Evolutionary conservation across 2,888 invertebrate genomes (phyloP).

Genomic region (Tanypteryx hageni): DNA sequence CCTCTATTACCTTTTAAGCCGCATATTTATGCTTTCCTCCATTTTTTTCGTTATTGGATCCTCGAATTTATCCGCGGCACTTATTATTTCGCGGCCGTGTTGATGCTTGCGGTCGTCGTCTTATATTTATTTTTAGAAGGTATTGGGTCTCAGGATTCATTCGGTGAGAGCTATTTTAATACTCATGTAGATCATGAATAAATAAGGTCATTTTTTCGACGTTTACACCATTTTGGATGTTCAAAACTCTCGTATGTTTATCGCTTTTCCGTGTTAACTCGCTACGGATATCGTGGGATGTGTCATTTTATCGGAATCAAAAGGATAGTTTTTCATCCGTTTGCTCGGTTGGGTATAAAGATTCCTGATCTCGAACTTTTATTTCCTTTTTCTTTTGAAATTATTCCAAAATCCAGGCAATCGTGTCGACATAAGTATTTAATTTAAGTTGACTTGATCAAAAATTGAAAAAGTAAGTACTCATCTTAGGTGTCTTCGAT

Average conservation of each 20-base stretch:
- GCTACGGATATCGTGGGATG: not conserved
- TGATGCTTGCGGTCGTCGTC: not conserved
- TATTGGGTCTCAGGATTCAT: slow-evolving; percentile 4
- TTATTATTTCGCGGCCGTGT: not conserved
- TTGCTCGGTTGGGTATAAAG: not conserved
- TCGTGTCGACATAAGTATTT: not conserved
- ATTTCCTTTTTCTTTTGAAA: not conserved
- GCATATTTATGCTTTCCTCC: not conserved
- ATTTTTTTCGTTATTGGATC: slow-evolving; percentile 24
- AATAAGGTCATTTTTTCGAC: not conserved
- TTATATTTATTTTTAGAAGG: slow-evolving; percentile 14
- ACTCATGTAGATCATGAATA: not conserved
- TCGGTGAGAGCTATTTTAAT: not conserved
- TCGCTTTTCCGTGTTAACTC: not conserved
- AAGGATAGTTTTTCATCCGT: not conserved
- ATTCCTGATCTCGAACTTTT: not conserved
- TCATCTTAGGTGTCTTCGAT: too few relatives aligned
- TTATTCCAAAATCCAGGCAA: not conserved
- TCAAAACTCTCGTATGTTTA: not conserved
- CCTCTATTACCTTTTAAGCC: not conserved
- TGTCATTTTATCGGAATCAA: not conserved
- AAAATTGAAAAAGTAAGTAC: too few relatives aligned
- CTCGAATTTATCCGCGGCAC: not conserved
- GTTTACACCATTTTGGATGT: not conserved
- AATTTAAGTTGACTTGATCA: not conserved